phyloP scores from a whole-genome alignment of 2,888 invertebrate genomes.

The Ectemnius lituratus region DNA sequence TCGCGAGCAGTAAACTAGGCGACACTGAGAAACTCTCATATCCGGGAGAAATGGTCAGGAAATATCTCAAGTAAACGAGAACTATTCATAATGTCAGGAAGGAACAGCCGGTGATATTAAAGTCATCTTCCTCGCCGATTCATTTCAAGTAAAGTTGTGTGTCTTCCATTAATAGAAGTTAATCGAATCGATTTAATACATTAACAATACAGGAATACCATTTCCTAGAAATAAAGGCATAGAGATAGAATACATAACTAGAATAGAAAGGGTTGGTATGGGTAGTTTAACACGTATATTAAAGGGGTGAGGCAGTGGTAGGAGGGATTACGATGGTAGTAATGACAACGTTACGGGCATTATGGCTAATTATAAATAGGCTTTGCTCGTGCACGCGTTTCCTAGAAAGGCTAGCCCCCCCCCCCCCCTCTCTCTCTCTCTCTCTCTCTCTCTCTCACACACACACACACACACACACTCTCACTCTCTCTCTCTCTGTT shows the following conservation, averaged over 20 bases:
- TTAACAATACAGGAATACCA: neutral
- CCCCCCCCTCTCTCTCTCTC: too few relatives aligned
- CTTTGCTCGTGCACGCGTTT: neutral
- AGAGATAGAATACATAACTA: neutral
- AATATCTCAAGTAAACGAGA: constrained; percentile 10
- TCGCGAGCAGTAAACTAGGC: constrained; percentile 11
- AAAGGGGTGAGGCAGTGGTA: neutral
- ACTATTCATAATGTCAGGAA: constrained; percentile 13
- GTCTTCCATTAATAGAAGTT: neutral
- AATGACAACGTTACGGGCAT: constrained; percentile 5
- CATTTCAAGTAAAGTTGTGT: neutral
- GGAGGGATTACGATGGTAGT: constrained; percentile 5
- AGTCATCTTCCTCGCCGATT: constrained; percentile 41
- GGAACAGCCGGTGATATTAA: constrained; percentile 35
- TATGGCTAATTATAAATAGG: constrained; percentile 5
- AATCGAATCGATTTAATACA: neutral
- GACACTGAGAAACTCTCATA: constrained; percentile 14
- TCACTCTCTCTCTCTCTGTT: too few relatives aligned
- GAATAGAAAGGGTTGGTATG: neutral
- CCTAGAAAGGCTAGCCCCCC: too few relatives aligned
- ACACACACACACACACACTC: too few relatives aligned
- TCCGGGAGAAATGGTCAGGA: constrained; percentile 12
- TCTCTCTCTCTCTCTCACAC: too few relatives aligned
- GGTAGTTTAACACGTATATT: constrained; percentile 1
- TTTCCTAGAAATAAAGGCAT: neutral